Conservation (phyloP, 2,113 vertebrate species). For the Danio rerio region GRCz12tu NC_133177.1:32952001-32952500, state of each 20-base stretch:
- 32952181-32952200: constrained; percentile 53
- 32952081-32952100: background rate
- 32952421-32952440: constrained; percentile 28
- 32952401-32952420: constrained; percentile 17
- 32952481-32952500: constrained; percentile 8
- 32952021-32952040: too few species aligned
- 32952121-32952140: background rate
- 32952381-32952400: constrained; percentile 8
- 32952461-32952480: constrained; percentile 27
- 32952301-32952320: background rate
- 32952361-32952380: constrained; percentile 6
- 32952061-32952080: background rate
- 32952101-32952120: background rate
- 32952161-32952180: constrained; percentile 48
- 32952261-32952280: constrained; percentile 23
- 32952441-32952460: constrained; percentile 39
- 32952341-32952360: constrained; percentile 7
- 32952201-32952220: constrained; percentile 43
- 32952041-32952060: background rate
- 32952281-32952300: constrained; percentile 22
- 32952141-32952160: constrained; percentile 29
- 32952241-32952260: constrained; percentile 26
- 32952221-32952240: constrained; percentile 44
- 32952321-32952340: background rate
- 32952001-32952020: too few species aligned